Conservation (phyloP, 35 echinoderm and acorn worm species). For the Apostichopus californicus region DNA sequence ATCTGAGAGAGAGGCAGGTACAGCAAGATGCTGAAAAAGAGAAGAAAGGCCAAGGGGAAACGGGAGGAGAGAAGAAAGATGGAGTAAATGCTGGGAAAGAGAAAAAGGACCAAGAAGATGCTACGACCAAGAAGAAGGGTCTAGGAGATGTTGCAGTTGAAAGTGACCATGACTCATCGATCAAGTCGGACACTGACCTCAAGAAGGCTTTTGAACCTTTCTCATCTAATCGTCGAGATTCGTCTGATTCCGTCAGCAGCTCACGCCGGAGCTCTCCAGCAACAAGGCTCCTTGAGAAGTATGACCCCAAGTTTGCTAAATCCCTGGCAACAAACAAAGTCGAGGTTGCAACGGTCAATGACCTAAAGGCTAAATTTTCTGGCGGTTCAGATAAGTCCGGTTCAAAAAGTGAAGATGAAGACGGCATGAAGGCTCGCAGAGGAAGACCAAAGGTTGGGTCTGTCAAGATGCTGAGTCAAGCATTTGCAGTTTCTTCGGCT, state of each 20-base stretch:
- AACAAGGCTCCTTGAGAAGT: conserved; percentile 53
- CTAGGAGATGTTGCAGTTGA: conserved; percentile 36
- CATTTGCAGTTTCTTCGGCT: conserved; percentile 63
- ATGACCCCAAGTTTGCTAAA: conserved; percentile 65
- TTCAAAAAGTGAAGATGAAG: conserved; percentile 50
- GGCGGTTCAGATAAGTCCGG: conserved; percentile 42
- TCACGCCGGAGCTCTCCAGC: conserved; percentile 63
- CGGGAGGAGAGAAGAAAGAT: neutral
- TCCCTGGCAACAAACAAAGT: conserved; percentile 39
- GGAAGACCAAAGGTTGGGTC: conserved; percentile 74
- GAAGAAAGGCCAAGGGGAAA: too few relatives aligned
- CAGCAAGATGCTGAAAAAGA: neutral
- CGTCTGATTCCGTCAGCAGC: conserved; percentile 66
- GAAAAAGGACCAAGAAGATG: neutral
- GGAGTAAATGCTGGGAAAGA: neutral
- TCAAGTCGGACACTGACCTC: conserved; percentile 58
- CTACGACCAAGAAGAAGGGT: neutral
- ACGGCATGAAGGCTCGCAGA: conserved; percentile 47
- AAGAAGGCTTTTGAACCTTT: conserved; percentile 54
- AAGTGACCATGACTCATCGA: conserved; percentile 65
- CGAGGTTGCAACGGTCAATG: conserved; percentile 57
- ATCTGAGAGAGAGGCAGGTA: neutral
- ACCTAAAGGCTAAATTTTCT: conserved; percentile 77
- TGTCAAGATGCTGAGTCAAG: conserved; percentile 82
- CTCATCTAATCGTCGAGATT: conserved; percentile 53